These are phyloP conservation scores for Cervus canadensis DNA, from an alignment of 2,113 vertebrate species.

Conservation along the genomic window DNA sequence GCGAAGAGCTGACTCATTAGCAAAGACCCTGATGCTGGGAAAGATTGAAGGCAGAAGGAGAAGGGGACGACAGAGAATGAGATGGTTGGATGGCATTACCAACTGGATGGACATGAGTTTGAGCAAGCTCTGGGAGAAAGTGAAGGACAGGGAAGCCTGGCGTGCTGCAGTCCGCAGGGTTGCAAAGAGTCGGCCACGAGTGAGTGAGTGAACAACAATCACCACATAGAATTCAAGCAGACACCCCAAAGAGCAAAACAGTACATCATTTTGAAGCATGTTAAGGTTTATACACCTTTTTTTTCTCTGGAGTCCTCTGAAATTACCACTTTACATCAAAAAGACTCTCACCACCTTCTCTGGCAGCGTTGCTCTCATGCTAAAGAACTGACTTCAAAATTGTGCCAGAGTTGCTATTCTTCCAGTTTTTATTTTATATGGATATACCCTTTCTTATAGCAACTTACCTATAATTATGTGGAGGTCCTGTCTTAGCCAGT, in stretches of 20 bases:
- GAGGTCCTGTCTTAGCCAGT: accelerated
- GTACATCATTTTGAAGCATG: neutral
- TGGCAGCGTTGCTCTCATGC: neutral
- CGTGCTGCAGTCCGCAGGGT: accelerated
- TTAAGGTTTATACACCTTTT: neutral
- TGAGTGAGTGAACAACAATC: neutral
- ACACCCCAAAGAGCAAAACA: neutral
- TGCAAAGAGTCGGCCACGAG: neutral
- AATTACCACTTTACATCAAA: neutral
- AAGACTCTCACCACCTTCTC: neutral
- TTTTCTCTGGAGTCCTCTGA: neutral
- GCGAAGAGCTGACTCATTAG: neutral
- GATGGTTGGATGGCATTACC: neutral
- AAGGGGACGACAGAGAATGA: neutral
- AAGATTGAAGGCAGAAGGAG: neutral
- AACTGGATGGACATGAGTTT: neutral
- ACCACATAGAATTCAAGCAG: neutral
- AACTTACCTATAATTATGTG: constrained; percentile 75
- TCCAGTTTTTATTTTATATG: neutral
- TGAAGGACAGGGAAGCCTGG: neutral
- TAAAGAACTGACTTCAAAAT: neutral
- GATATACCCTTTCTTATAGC: neutral
- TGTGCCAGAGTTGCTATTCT: neutral
- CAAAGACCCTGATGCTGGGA: neutral
- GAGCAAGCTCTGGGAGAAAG: neutral